Percentiles rank a stretch among this genome's conserved stretches.
Conservation (phyloP, 1,140 invertebrate species). For the Colletes gigas region DNA sequence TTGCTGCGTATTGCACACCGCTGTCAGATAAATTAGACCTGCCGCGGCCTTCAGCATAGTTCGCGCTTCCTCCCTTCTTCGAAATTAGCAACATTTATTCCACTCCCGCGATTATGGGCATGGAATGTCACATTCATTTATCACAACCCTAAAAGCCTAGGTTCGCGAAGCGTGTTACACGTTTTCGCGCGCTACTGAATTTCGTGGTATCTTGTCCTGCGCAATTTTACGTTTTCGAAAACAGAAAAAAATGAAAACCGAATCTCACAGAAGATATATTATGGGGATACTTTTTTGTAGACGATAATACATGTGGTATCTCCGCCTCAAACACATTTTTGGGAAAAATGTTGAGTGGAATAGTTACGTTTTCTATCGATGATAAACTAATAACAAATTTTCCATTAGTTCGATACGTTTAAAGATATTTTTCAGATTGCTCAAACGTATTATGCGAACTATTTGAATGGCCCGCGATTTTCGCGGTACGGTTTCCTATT, state of each 20-base stretch:
- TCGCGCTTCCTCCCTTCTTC: neutral
- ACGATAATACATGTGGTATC: too few relatives aligned
- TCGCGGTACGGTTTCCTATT: neutral
- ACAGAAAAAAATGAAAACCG: too few relatives aligned
- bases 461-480: neutral
- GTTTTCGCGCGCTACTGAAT: too few relatives aligned
- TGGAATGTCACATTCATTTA: slow-evolving; percentile 16
- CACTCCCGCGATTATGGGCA: slow-evolving; percentile 5
- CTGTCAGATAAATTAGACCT: slow-evolving; percentile 33
- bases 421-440: neutral
- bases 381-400: too few relatives aligned
- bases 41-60: neutral
- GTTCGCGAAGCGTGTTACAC: neutral
- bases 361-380: too few relatives aligned
- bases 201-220: too few relatives aligned
- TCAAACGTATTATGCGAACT: neutral
- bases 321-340: too few relatives aligned
- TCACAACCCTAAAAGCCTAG: neutral
- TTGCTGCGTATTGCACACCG: slow-evolving; percentile 24
- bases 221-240: neutral
- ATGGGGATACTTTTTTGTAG: too few relatives aligned
- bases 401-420: too few relatives aligned
- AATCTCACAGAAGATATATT: neutral
- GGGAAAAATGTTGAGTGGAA: too few relatives aligned
- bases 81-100: slow-evolving; percentile 23